Evolutionary conservation across 2,888 invertebrate genomes (phyloP).

Genomic region (Apoderus coryli): DNA sequence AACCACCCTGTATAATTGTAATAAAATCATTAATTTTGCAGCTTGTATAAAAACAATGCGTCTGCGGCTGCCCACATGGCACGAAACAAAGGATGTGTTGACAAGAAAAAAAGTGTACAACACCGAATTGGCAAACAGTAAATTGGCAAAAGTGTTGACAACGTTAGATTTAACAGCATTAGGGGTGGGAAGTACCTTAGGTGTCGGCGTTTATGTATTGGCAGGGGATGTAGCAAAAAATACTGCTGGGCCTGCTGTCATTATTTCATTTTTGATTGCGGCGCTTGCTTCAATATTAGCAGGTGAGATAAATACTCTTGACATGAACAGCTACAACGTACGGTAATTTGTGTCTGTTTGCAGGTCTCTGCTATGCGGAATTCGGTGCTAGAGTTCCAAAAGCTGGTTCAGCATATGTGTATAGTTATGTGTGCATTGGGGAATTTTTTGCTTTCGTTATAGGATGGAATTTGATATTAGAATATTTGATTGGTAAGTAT

Average conservation of each 20-base stretch:
- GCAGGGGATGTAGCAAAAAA: constrained; percentile 70
- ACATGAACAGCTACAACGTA: too few species aligned
- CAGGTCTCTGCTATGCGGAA: constrained; percentile 80
- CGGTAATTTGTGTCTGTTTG: too few species aligned
- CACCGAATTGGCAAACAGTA: constrained; percentile 26
- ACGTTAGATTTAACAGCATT: constrained; percentile 72
- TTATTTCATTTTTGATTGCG: constrained; percentile 72
- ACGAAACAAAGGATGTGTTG: constrained; percentile 29
- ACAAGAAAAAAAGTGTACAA: constrained; percentile 28
- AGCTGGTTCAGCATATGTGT: constrained; percentile 85
- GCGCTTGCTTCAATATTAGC: constrained; percentile 81
- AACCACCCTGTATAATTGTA: too few species aligned
- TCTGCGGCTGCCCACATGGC: too few species aligned
- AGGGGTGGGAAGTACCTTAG: constrained; percentile 70
- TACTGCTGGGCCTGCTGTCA: constrained; percentile 72
- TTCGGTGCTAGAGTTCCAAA: constrained; percentile 79
- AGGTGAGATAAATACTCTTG: too few species aligned
- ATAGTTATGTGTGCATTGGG: constrained; percentile 86
- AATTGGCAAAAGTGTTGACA: constrained; percentile 55
- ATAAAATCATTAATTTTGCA: too few species aligned
- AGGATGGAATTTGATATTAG: constrained; percentile 86
- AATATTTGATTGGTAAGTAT: constrained; percentile 63
- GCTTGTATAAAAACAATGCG: too few species aligned
- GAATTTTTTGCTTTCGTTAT: constrained; percentile 84
- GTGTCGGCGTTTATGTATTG: constrained; percentile 82